Percentiles rank a stretch among this genome's conserved stretches.
Evolutionary conservation across 2,797 vertebrate genomes (phyloP).

Genomic region (Gallirallus australis): DNA sequence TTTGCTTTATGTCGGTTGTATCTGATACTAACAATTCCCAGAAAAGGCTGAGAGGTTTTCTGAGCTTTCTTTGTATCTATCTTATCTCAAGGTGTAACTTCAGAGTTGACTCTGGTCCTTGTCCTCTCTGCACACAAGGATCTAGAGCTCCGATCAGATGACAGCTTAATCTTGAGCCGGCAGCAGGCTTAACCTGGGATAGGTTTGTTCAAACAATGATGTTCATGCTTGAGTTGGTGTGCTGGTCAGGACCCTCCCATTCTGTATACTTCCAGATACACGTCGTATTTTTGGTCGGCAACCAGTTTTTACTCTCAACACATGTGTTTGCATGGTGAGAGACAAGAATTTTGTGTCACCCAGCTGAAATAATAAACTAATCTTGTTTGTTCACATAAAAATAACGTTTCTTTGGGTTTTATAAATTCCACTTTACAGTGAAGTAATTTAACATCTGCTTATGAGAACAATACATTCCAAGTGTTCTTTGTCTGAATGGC

Average conservation of each 20-base stretch:
- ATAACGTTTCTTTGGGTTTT: slow-evolving; percentile 27
- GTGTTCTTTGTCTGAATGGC: slow-evolving; percentile 30
- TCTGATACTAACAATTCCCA: not conserved
- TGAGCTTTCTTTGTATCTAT: not conserved
- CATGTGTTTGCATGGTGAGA: not conserved
- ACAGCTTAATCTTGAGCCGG: not conserved
- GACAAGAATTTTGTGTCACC: not conserved
- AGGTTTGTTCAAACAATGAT: not conserved
- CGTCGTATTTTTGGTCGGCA: not conserved
- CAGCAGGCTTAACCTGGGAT: not conserved
- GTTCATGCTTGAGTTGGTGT: not conserved
- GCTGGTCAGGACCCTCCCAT: not conserved
- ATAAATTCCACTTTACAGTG: slow-evolving; percentile 16
- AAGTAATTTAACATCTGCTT: slow-evolving; percentile 68
- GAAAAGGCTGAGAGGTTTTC: not conserved
- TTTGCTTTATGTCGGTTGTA: not conserved
- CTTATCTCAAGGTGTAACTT: not conserved
- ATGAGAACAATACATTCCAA: slow-evolving; percentile 56
- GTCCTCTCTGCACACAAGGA: not conserved
- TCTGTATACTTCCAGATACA: not conserved
- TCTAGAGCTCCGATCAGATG: not conserved
- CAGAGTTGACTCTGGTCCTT: not conserved
- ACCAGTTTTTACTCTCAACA: not conserved
- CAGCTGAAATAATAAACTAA: not conserved
- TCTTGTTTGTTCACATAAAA: not conserved